Conservation (phyloP, 2,113 vertebrate genomes). For the Chlamydotis undulata region DNA sequence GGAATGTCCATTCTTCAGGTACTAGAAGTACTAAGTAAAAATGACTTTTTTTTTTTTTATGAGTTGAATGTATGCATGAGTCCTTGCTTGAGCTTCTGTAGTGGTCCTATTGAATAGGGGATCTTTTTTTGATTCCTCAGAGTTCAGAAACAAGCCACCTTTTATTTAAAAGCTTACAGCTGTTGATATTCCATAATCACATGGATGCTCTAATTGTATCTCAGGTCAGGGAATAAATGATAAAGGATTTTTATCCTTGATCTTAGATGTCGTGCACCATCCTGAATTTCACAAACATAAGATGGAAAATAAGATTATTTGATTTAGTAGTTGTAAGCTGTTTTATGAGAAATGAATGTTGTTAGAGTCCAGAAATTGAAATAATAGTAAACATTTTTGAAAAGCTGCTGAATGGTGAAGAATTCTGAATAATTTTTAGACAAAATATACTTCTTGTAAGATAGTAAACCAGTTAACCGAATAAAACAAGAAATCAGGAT, state of each 20-base stretch:
- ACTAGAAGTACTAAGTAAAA: background rate
- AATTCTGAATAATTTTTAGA: background rate
- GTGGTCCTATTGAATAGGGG: background rate
- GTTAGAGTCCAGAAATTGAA: background rate
- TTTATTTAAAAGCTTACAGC: background rate
- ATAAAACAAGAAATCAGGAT: background rate
- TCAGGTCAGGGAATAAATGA: background rate
- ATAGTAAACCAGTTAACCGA: background rate
- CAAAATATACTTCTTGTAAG: background rate
- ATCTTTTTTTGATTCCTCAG: background rate
- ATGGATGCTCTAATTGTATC: background rate
- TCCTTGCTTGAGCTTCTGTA: background rate
- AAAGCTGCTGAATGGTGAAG: background rate
- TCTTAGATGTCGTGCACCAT: background rate
- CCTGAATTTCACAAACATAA: background rate
- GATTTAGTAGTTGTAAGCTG: background rate
- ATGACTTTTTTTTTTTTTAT: background rate
- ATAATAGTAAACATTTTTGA: background rate
- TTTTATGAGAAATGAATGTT: background rate
- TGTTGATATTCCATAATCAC: background rate
- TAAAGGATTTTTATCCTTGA: background rate
- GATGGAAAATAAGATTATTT: background rate
- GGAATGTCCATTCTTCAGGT: constrained; percentile 79
- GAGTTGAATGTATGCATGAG: background rate
- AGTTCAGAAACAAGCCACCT: background rate